Evolutionary conservation across 64 coral and sea anemone species (phyloP).

Genomic region (Dendronephthya gigantea): DNA sequence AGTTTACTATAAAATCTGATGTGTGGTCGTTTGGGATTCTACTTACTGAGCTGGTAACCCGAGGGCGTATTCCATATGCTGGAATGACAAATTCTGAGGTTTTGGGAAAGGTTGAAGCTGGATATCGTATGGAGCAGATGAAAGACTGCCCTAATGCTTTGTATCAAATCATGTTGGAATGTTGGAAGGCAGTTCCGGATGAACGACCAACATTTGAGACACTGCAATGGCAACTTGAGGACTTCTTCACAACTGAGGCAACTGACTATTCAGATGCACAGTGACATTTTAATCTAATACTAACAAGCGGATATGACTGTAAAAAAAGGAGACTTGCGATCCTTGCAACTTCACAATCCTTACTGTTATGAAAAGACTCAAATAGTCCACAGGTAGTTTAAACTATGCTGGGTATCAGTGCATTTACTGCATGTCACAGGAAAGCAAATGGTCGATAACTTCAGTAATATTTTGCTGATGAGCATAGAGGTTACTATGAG

Average conservation of each 20-base stretch:
- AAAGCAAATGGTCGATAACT: no score
- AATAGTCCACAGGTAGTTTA: no score
- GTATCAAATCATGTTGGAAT: slow-evolving; percentile 44
- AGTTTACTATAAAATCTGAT: slow-evolving; percentile 39
- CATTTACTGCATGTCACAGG: no score
- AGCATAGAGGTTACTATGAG: no score
- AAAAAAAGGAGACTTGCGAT: no score
- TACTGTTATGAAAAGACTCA: no score
- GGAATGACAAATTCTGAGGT: slow-evolving; percentile 45
- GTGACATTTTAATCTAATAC: not conserved
- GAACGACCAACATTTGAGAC: slow-evolving; percentile 10
- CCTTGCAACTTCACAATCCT: no score
- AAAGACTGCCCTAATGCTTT: slow-evolving; percentile 13
- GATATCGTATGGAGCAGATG: slow-evolving; percentile 38
- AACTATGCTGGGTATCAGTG: no score
- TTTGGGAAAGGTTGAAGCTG: slow-evolving; percentile 33
- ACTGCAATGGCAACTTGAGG: slow-evolving; percentile 6
- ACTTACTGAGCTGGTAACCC: slow-evolving; percentile 37
- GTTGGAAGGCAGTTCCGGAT: slow-evolving; percentile 18
- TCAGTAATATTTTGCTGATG: no score
- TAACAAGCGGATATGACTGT: no score
- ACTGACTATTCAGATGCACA: not conserved
- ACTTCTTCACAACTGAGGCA: not conserved
- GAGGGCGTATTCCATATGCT: slow-evolving; percentile 36
- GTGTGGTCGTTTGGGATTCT: slow-evolving; percentile 53